Conservation (phyloP, 2,797 vertebrate species). For the Semotilus atromaculatus region DNA sequence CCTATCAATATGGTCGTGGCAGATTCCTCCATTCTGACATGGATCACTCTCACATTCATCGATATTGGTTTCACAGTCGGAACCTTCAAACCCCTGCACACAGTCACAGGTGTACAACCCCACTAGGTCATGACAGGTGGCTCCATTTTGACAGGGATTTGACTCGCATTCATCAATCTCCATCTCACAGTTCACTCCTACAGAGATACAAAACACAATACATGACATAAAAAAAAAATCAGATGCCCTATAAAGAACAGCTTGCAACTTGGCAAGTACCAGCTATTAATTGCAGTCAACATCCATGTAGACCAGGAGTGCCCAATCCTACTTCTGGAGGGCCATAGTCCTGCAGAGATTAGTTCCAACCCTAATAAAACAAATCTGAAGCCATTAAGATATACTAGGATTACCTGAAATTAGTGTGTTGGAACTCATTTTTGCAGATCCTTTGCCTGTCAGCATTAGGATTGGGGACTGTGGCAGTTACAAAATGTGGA, state of each 20-base stretch:
- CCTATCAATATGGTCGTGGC: constrained; percentile 86
- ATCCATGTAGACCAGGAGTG: not conserved
- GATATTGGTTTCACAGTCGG: constrained; percentile 84
- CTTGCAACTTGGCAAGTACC: not conserved
- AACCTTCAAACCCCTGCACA: constrained; percentile 80
- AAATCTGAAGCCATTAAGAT: not conserved
- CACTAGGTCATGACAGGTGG: constrained; percentile 81
- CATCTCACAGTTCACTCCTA: constrained; percentile 85
- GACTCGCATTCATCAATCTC: constrained; percentile 90
- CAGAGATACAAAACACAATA: not conserved
- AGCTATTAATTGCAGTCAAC: not conserved
- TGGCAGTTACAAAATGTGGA: not conserved
- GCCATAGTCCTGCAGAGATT: not conserved
- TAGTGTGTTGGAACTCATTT: not conserved
- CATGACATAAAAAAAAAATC: not conserved
- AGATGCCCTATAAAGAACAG: not conserved
- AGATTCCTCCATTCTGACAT: constrained; percentile 82
- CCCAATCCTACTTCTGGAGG: not conserved
- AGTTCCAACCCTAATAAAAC: not conserved
- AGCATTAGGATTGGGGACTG: not conserved
- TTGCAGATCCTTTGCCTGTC: not conserved
- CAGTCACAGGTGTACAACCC: constrained; percentile 88
- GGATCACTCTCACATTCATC: constrained; percentile 90
- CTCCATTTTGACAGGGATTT: constrained; percentile 83
- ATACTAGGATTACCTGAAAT: not conserved